Conservation (phyloP, 30 jellyfish, hydroid and myxozoan species). For the Clytia hemisphaerica region DNA sequence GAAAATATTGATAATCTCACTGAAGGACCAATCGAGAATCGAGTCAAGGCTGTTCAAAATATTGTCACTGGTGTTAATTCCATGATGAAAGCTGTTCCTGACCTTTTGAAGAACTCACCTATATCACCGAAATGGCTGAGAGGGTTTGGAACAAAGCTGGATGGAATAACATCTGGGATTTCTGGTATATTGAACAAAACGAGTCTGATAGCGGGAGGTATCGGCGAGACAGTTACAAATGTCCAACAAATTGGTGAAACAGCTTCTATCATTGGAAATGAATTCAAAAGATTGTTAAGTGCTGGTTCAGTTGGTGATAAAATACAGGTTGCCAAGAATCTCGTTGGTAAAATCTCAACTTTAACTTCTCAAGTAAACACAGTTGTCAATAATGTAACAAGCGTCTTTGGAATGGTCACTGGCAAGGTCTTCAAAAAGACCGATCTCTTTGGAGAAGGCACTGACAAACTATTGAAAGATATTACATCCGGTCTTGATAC, state of each 20-base stretch:
- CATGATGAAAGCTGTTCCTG: constrained; percentile 59
- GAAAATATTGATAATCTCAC: constrained; percentile 31
- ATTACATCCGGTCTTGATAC: constrained; percentile 58
- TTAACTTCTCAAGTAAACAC: constrained; percentile 63
- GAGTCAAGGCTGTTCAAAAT: constrained; percentile 69
- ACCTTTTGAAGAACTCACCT: constrained; percentile 33
- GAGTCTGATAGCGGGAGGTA: constrained; percentile 39
- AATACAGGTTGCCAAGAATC: constrained; percentile 21
- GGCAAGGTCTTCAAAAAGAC: constrained; percentile 56
- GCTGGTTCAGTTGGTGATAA: constrained; percentile 53
- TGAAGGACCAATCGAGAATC: constrained; percentile 78
- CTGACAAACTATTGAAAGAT: constrained; percentile 39
- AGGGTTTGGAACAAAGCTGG: constrained; percentile 60
- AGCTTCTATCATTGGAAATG: constrained; percentile 42
- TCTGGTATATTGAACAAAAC: constrained; percentile 48
- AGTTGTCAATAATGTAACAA: constrained; percentile 47
- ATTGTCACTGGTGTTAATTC: constrained; percentile 55
- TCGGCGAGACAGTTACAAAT: constrained; percentile 48
- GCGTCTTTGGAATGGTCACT: constrained; percentile 46
- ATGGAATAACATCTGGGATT: constrained; percentile 64
- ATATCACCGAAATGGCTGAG: constrained; percentile 62
- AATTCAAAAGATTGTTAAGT: constrained; percentile 43
- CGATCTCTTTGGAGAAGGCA: constrained; percentile 58
- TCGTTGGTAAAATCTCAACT: constrained; percentile 30
- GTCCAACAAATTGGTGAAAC: constrained; percentile 33